Base-by-base conservation (phyloP, 2,113 vertebrate species). In the Dendrocopos noguchii region DNA sequence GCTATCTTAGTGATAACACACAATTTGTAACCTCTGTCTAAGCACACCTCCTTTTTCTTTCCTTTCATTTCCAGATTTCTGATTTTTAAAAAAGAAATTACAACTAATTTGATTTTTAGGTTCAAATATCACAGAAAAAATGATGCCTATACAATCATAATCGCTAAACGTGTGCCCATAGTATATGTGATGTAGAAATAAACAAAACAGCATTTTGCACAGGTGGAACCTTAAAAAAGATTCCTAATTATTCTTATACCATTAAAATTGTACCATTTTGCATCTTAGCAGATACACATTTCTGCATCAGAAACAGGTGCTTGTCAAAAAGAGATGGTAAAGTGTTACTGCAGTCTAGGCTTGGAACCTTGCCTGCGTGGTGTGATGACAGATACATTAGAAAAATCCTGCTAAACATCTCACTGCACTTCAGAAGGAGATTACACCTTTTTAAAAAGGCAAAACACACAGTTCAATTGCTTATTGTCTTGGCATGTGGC, bases 171-270 rank as follows among this genome's bases (percentile, higher is more conserved):
- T 70, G 29, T 44, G n/a, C 77, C 73, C 86, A 57, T 27, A 27
- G 80, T 87, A 90, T 27, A 91, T 29, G 73, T 70, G 60, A 83
- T 5, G 31, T 28, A 66, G 92, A 94, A 95, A 95, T 95, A 94
- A 97, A 98, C 96, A 97, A 97, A 98, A 97, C 95, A 96, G 97
- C 97, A 97, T 98, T 98, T 98, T 97, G 97, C 98, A 97, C 99
- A 99, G 98, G 98, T 99, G 98, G 98, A 98, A 98, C 89, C 89
- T 97, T 97, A 84, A 96, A 97, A 98, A 98, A 97, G 97, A 97
- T 97, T 97, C 96, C 96, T 99, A 98, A 99, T 99, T 98, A 98
- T 99, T 99, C 98, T 98, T 97, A 97, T 95, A 97, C 97, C 97
- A 97, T 98, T 98, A 97, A 97, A 98, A 98, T 98, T 98, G 98